Evolutionary conservation across 2,113 vertebrate genomes (phyloP), one percentile per base, ranked within the genome.

Genomic region (Phaethornis superciliosus): DNA sequence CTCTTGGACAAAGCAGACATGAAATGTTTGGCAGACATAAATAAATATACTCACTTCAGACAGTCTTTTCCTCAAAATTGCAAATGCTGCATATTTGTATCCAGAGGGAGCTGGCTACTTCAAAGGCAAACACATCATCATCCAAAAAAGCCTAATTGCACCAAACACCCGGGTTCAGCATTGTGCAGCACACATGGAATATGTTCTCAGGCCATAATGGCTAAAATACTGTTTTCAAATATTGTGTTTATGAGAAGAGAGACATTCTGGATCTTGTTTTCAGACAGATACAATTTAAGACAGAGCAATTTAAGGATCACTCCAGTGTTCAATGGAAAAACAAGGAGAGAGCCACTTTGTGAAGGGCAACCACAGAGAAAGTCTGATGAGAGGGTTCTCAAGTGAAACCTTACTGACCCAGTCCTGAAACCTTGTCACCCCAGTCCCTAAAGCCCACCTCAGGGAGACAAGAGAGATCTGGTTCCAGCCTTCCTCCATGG

Each of bases 1-100:
- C 20, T 60, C 54, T 67, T 35, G 26, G n/a, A 62, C 59, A 82
- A 69, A 64, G 56, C 15, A 77, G 75, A 59, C 3, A 1, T 62
- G 68, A 93, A 91, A 88, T 26, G n/a, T 55, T 84, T 84, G 91
- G 58, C 86, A 91, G 69, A 33, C n/a, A 35, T 15, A 79, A 72
- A 83, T 33, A 70, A 91, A 85, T 6, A 6, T 5, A 4, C 75
- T 88, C 22, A 1, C 44, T 83, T 78, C 77, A 88, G 71, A 89
- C 92, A 82, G 51, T 15, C n/a, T 93, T 60, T 84, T 62, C 47
- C 60, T 60, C 5, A 2, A 37, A 37, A 32, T 33, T 55, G 40
- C 78, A 83, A 47, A 67, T 70, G 23, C 68, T 95, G 62, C 69
- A 35, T 30, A 19, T 37, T 91, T 49, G 21, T 63, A 67, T 22